Base-by-base conservation (phyloP, 2,113 vertebrate species). In the Gallinago paraguaiae region DNA sequence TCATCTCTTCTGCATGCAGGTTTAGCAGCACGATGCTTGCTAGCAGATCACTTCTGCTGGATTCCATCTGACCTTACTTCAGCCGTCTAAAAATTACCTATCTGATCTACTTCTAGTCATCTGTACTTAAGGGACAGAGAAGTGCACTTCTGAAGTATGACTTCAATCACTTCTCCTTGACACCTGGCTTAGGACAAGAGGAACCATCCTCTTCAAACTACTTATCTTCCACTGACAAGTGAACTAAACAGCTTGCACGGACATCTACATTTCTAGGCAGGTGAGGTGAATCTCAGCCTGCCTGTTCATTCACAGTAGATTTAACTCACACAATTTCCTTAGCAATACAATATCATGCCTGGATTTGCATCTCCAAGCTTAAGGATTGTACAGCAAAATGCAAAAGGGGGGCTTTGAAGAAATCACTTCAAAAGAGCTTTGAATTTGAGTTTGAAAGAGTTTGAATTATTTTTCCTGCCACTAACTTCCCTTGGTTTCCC, bases 401-500 rank as follows among this genome's bases (percentile, higher is more conserved):
- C 20, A 83, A 85, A 93, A 86, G 67, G 24, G 17, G 20, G 25
- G 13, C 86, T 96, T 96, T 92, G 94, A 95, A 93, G 74, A 85
- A 95, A 82, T 76, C 1, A 4, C 89, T 93, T 94, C 93, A 92
- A 74, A 95, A 93, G 80, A 74, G 56, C 30, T 95, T 95, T 93
- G n/a, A n/a, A n/a, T n/a, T n/a, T n/a, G n/a, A n/a, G n/a, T n/a
- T n/a, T n/a, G n/a, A 92, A 96, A 95, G 64, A 82, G 19, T 63
- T 85, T 81, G 81, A 77, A 81, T 94, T 93, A 50, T 75, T 96
- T 92, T 94, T 92, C 48, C 61, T 95, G 72, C 57, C 75, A 86
- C 48, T 76, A 86, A 75, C 61, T 93, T 88, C 15, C 67, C 87
- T 90, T 93, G 95, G 95, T 92, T 97, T 96, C 90, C 48, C 56